Evolutionary conservation across 2,888 invertebrate species (phyloP).

Genomic region (Diaphora mendica): DNA sequence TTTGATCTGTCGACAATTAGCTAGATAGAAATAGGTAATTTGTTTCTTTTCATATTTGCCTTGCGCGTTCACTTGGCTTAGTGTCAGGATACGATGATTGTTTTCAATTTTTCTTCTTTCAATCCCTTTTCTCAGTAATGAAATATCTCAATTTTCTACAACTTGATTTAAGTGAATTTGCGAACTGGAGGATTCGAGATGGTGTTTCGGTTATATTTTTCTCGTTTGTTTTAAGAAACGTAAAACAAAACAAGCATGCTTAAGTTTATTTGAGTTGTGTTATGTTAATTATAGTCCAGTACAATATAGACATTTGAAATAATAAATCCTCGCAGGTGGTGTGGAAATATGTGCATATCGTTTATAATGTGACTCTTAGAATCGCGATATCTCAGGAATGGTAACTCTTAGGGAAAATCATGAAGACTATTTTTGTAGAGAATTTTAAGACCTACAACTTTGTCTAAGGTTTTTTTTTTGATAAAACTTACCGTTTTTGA

Average conservation of each 20-base stretch:
- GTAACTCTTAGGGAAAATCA: too few relatives aligned
- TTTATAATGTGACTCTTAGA: too few relatives aligned
- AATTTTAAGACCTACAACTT: too few relatives aligned
- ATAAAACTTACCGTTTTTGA: too few relatives aligned
- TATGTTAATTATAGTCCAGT: too few relatives aligned
- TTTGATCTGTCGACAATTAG: conserved; percentile 84
- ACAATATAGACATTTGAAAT: too few relatives aligned
- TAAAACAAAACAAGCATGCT: conserved; percentile 33
- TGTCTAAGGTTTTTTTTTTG: too few relatives aligned
- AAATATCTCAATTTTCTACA: conserved; percentile 62
- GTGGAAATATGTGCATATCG: too few relatives aligned
- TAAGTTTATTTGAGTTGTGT: too few relatives aligned
- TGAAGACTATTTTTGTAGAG: too few relatives aligned
- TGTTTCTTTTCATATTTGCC: conserved; percentile 73
- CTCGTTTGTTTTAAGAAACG: conserved; percentile 50
- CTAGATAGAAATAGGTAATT: conserved; percentile 76
- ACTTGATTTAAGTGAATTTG: conserved; percentile 57
- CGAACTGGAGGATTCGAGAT: conserved; percentile 50
- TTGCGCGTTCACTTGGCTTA: conserved; percentile 70
- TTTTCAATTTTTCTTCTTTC: conserved; percentile 64
- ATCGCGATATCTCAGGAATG: too few relatives aligned
- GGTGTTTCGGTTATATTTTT: conserved; percentile 40
- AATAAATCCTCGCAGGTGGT: too few relatives aligned
- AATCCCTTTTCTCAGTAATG: conserved; percentile 57
- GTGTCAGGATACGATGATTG: conserved; percentile 76